Evolutionary conservation across 2,113 vertebrate species (phyloP), one percentile per base, ranked within the genome.

Genomic region (Leiothrix lutea): DNA sequence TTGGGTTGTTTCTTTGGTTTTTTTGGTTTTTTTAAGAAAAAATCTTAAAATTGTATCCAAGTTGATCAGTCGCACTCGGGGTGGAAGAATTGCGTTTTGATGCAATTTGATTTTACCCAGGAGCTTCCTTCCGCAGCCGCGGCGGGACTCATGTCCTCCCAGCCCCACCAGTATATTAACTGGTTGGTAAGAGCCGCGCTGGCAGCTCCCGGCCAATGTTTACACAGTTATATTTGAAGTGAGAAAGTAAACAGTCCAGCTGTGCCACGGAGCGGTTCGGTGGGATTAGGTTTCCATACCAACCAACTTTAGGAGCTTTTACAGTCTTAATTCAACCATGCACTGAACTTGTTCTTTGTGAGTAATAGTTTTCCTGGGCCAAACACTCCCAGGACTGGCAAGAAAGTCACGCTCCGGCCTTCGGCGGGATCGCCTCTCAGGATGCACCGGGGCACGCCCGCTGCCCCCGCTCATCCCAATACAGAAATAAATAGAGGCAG

Each of bases 251-350:
- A 98, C 97, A 98, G 97, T 96, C 97, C 96, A 97, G 94, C 97
- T 97, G 94, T 97, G 97, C 97, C 96, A 94, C 93, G 60, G 95
- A 95, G 95, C 79, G 84, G 85, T 96, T 95, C 92, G 92, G 82
- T 72, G 80, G 96, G 97, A 98, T 98, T 98, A 97, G 89, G 97
- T 98, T 97, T 97, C 98, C 97, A 97, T 98, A 97, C 97, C 96
- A 97, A 98, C 97, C 97, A 97, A 96, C 93, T 97, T 98, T 91
- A 97, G 94, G 95, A 97, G 95, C 92, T 91, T 95, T 90, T 96
- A 94, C 96, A 94, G 97, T 97, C 97, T 97, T 97, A 97, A 97
- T 98, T 97, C 96, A 93, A 94, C 95, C 96, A 93, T 53, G 96
- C 97, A 90, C 96, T 96, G 94, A 96, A 97, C 95, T 97, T 96